A percentile compares a stretch with the other conserved stretches of the same genome.
phyloP scores from a whole-genome alignment of 2,797 vertebrate species.

The Danio kyathit region DNA sequence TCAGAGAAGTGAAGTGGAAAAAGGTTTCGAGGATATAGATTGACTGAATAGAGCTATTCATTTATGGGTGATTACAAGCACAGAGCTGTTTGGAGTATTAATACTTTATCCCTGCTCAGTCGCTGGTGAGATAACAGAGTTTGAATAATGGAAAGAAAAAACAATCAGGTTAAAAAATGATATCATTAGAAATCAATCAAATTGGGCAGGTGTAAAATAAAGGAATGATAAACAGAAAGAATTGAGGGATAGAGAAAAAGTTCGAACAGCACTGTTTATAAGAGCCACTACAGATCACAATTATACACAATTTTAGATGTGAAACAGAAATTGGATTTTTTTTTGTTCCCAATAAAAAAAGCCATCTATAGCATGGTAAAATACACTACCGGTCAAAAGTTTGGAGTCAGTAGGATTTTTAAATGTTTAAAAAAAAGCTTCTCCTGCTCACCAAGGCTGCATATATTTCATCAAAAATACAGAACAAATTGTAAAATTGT shows the following conservation, averaged over 20 bases:
- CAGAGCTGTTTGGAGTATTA: conserved; percentile 20
- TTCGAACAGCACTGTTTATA: conserved; percentile 10
- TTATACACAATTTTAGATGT: conserved; percentile 10
- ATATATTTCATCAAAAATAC: too few species aligned
- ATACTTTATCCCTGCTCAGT: conserved; percentile 16
- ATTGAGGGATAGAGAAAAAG: neutral
- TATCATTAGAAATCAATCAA: conserved; percentile 9
- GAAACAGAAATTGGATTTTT: too few species aligned
- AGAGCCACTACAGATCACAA: neutral
- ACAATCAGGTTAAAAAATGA: conserved; percentile 17
- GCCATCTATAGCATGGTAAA: too few species aligned
- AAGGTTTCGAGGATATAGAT: conserved; percentile 42
- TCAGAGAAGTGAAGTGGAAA: conserved; percentile 29
- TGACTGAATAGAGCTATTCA: conserved; percentile 44
- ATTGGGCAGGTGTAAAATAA: conserved; percentile 3
- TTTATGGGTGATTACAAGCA: conserved; percentile 49
- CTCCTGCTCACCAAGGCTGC: too few species aligned
- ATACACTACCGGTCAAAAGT: too few species aligned
- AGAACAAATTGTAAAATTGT: too few species aligned
- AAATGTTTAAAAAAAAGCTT: too few species aligned
- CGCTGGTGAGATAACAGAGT: neutral
- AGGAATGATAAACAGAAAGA: neutral
- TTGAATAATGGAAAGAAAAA: conserved; percentile 6
- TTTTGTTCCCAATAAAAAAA: too few species aligned
- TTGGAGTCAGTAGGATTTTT: too few species aligned